Conservation (phyloP, 2,888 invertebrate species). For the Lasioglossum marginatum region DNA sequence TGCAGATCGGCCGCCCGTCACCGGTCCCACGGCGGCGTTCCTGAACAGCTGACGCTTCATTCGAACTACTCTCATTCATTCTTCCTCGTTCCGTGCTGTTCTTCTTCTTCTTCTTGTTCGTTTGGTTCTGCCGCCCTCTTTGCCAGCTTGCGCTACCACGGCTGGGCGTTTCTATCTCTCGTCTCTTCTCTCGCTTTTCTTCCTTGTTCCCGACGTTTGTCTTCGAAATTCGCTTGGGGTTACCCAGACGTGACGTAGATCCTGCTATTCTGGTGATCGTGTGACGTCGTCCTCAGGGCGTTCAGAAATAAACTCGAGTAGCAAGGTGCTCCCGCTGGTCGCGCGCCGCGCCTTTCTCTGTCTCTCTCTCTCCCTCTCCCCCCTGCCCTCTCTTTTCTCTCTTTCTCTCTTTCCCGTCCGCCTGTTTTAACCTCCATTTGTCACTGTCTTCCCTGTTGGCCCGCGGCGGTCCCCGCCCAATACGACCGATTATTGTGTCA, state of each 20-base stretch:
- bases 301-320: constrained; percentile 69
- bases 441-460: constrained; percentile 59
- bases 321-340: constrained; percentile 57
- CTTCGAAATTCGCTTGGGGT: constrained; percentile 63
- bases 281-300: constrained; percentile 68
- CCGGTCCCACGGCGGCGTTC: constrained; percentile 32
- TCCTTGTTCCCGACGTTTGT: constrained; percentile 43
- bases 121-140: neutral
- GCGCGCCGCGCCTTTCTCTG: constrained; percentile 30
- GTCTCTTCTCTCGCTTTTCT: neutral
- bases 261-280: constrained; percentile 67
- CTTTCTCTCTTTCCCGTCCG: constrained; percentile 49
- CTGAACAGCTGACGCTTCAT: constrained; percentile 63
- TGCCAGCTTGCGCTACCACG: neutral
- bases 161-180: neutral
- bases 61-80: constrained; percentile 28
- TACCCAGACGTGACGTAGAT: constrained; percentile 71
- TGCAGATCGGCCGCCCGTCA: constrained; percentile 43
- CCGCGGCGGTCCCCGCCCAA: constrained; percentile 36
- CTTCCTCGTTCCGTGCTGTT: constrained; percentile 6
- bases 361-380: constrained; percentile 40
- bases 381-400: no score
- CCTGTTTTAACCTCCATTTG: constrained; percentile 62
- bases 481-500: constrained; percentile 67
- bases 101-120: constrained; percentile 1